phyloP scores from a whole-genome alignment of 2,888 invertebrate genomes.

The Leucania comma region DNA sequence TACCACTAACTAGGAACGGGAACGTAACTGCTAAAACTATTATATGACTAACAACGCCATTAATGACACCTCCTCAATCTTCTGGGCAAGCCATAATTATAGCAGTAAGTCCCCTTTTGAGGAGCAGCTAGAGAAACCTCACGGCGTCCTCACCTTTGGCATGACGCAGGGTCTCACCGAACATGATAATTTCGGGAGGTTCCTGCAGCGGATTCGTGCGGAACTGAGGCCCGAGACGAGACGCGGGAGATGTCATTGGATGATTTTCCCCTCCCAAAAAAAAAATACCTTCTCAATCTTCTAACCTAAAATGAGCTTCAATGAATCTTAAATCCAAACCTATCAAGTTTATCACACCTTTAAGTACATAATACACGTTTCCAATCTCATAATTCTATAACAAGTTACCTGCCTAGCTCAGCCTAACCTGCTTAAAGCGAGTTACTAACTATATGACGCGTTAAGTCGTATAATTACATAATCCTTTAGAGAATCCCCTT shows the following conservation, averaged over 20 bases:
- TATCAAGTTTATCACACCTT: conserved; percentile 8
- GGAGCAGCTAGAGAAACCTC: too few relatives aligned
- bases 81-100: too few relatives aligned
- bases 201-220: too few relatives aligned
- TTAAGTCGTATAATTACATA: conserved; percentile 44
- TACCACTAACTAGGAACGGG: not conserved
- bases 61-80: not conserved
- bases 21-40: not conserved
- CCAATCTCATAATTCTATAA: conserved; percentile 14
- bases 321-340: conserved; percentile 1
- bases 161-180: too few relatives aligned
- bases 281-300: too few relatives aligned
- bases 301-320: not conserved
- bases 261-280: too few relatives aligned
- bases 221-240: too few relatives aligned
- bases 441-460: conserved; percentile 31
- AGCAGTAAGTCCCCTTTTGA: too few relatives aligned
- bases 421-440: conserved; percentile 20
- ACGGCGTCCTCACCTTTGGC: too few relatives aligned
- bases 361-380: conserved; percentile 2
- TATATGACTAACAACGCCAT: too few relatives aligned
- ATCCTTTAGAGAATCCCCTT: conserved; percentile 31
- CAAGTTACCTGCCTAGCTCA: conserved; percentile 15
- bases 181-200: too few relatives aligned
- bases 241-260: too few relatives aligned